Evolutionary conservation across 2,888 invertebrate species (phyloP).

Genomic region (Diaprepes abbreviatus): DNA sequence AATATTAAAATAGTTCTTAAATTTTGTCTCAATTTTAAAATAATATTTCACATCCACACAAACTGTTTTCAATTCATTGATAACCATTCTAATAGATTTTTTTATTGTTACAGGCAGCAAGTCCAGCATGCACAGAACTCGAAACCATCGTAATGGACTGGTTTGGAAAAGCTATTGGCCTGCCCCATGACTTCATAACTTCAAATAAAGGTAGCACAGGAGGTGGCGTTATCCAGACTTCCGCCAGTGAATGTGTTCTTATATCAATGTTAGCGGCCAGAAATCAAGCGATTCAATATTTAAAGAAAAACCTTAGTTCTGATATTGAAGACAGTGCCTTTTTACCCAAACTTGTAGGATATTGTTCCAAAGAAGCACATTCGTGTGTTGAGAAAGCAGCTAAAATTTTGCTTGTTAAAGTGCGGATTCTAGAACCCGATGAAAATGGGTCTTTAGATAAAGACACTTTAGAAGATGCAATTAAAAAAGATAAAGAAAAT

Average conservation of each 20-base stretch:
- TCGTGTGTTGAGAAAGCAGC: conserved; percentile 85
- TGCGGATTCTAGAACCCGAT: conserved; percentile 80
- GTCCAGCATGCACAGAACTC: conserved; percentile 95
- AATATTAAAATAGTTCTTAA: not conserved
- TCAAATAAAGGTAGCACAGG: conserved; percentile 73
- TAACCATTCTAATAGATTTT: no score
- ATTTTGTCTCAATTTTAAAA: not conserved
- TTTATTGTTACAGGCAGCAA: conserved; percentile 83
- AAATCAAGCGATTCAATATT: conserved; percentile 76
- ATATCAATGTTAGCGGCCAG: conserved; percentile 84
- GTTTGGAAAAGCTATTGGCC: conserved; percentile 82
- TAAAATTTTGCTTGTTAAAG: conserved; percentile 81
- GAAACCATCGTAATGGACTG: conserved; percentile 88
- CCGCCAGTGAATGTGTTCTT: conserved; percentile 87
- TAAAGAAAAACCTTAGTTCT: conserved; percentile 70
- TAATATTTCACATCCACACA: not conserved
- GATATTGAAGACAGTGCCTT: conserved; percentile 77
- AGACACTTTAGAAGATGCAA: conserved; percentile 73
- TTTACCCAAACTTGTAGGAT: conserved; percentile 83
- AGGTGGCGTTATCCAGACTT: conserved; percentile 87
- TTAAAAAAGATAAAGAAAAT: conserved; percentile 79
- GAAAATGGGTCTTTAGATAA: conserved; percentile 77
- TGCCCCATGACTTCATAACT: conserved; percentile 78
- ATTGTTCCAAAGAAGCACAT: conserved; percentile 81
- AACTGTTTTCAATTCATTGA: no score